Conservation (phyloP, 1,140 invertebrate species). For the Caenorhabditis tropicalis region DNA sequence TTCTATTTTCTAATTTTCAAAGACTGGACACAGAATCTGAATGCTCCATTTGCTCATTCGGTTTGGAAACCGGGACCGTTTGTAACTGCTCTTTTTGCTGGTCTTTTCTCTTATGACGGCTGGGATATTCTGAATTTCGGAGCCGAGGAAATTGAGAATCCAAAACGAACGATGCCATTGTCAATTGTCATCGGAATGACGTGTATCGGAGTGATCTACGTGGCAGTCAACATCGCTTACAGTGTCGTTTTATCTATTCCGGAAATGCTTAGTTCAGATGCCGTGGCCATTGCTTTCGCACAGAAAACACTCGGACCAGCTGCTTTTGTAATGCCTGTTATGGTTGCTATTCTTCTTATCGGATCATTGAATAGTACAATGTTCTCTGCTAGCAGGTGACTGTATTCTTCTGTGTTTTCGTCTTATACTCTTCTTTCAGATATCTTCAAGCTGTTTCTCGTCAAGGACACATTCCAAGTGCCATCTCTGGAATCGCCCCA, state of each 20-base stretch:
- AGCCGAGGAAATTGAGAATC: constrained; percentile 64
- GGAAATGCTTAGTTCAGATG: constrained; percentile 53
- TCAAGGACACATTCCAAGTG: constrained; percentile 38
- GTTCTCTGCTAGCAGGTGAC: constrained; percentile 57
- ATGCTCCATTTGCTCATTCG: constrained; percentile 3
- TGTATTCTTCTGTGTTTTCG: background rate
- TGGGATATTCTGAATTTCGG: constrained; percentile 69
- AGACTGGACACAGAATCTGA: constrained; percentile 36
- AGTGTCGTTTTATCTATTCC: constrained; percentile 58
- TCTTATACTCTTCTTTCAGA: constrained; percentile 46
- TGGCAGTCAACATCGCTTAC: constrained; percentile 64
- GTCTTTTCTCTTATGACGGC: constrained; percentile 64
- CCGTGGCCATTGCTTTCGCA: constrained; percentile 60
- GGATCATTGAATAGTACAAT: constrained; percentile 57
- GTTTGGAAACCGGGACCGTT: constrained; percentile 59
- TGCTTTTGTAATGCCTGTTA: constrained; percentile 50
- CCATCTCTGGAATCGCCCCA: constrained; percentile 47
- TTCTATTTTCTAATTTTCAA: constrained; percentile 64
- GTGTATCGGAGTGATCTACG: constrained; percentile 59
- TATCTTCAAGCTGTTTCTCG: constrained; percentile 47
- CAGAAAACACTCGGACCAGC: background rate
- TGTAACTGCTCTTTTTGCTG: constrained; percentile 62
- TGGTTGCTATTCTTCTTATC: constrained; percentile 53
- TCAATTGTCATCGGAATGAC: constrained; percentile 62
- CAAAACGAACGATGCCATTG: constrained; percentile 62